Base-by-base conservation (phyloP, 1,140 invertebrate species). In the Ruditapes philippinarum region DNA sequence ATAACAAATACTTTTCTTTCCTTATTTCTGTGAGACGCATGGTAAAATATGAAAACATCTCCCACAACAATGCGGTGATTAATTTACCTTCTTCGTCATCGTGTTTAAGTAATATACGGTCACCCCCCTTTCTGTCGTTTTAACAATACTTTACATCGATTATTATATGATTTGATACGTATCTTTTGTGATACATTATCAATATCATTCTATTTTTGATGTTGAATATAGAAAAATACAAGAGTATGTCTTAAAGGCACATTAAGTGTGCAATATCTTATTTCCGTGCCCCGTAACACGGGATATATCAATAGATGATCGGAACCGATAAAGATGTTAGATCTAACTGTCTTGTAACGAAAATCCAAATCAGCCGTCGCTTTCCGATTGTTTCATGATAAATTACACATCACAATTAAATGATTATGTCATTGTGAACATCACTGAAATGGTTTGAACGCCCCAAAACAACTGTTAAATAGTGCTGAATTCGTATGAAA, bases 101-200 rank as follows among this genome's bases (percentile, higher is more conserved):
- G 17, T 70, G 65, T 70, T 9, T 25, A 17, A 38, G 28, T 70
- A 70, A 70, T 70, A 38, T 70, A 70, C 36, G 14, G 22, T 28
- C 65, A 38, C 65, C 65, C 65, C 65, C 65, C n/a, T n/a, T 65
- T 40, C 25, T 38, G 31, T 70, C 65, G 33, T 9, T 31, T 70
- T 3, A 38, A 38, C 65, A 38, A 70, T 70, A 38, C 4, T 2
- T 38, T 38, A 40, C 54, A 70, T 38, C 31, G 28, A 70, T 70
- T 70, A 70, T 70, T 38, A 70, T 70, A 70, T 70, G 65, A 70
- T 38, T 70, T 70, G 65, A 70, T 70, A 70, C 17, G 65, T 7
- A 70, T 70, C 65, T 38, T 14, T 70, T 70, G 14, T 38, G 65
- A 70, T 70, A 70, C 4, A 70, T 28, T 2, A 70, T 70, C 33